Evolutionary conservation across 2,888 invertebrate genomes (phyloP), one percentile per base, ranked within the genome.

Genomic region (Napeogenes inachia): DNA sequence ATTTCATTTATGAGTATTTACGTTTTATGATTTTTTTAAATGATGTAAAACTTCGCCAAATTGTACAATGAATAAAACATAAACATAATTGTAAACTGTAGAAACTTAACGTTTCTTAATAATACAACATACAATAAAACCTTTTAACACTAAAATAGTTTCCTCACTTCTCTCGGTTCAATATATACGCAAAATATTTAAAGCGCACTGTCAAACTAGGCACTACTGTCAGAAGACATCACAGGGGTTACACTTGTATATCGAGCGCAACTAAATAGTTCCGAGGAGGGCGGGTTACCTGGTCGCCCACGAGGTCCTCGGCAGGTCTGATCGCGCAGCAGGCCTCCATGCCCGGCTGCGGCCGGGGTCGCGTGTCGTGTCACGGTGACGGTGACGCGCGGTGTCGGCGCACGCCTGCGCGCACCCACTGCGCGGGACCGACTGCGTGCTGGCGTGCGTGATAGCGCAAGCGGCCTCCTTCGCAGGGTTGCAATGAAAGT

Each of bases 301-400:
- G 89, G 87, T 89, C 89, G 80, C 89, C 89, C 86, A 80, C 82
- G 73, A 86, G 84, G 84, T 89, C 87, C 87, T 89, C 89, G 82
- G 83, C 85, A 81, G 84, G 80, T 81, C 78, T 82, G 82, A 83
- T 80, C 77, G 84, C 81, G 79, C 84, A 84, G 81, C 88, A 89
- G 86, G 87, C 78, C 87, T 89, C 89, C 89, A 89, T 89, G 74
- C 88, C 88, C 87, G 87, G 85, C 84, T 71, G 74, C 71, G 75
- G 82, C 82, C 80, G 83, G 84, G 78, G 70, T 69, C 66, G 72
- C 72, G 72, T 68, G 73, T 68, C 70, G 64, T 63, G 60, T 62
- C 62, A 50, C 62, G 54, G 53, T 57, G 63, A 59, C 62, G 66
- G 59, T 53, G 55, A 66, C 67, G 69, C 69, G 71, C 69, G 65